These are phyloP conservation scores for Lithobates pipiens DNA, from an alignment of 2,797 vertebrate species.

Conservation along the genomic window DNA sequence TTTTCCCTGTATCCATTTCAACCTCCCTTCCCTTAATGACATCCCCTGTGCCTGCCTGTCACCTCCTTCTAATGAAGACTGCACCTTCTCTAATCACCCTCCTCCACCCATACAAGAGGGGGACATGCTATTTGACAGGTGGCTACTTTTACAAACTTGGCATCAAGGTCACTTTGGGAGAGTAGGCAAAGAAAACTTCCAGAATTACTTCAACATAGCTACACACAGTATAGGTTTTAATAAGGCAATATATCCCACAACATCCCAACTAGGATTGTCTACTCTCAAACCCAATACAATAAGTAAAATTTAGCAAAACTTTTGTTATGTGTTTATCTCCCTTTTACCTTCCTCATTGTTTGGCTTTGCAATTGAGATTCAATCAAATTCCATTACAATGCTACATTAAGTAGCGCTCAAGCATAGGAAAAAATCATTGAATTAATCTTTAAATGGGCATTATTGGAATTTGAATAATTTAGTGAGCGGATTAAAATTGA, in stretches of 20 bases:
- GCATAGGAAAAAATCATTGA: constrained; percentile 67
- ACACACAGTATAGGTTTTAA: too few relatives aligned
- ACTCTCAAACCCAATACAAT: constrained; percentile 25
- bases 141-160: too few relatives aligned
- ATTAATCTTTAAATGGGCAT: constrained; percentile 67
- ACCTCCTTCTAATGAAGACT: too few relatives aligned
- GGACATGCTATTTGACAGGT: too few relatives aligned
- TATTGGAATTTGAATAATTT: constrained; percentile 65
- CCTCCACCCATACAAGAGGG: too few relatives aligned
- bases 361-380: constrained; percentile 71
- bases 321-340: constrained; percentile 70
- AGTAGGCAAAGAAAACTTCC: too few relatives aligned
- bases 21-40: too few relatives aligned
- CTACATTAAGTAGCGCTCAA: constrained; percentile 65
- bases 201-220: too few relatives aligned
- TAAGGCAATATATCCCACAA: not conserved
- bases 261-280: constrained; percentile 10
- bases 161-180: too few relatives aligned
- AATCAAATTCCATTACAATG: constrained; percentile 67
- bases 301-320: constrained; percentile 68
- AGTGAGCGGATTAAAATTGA: constrained; percentile 61
- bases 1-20: too few relatives aligned
- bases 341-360: constrained; percentile 67
- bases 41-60: too few relatives aligned
- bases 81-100: too few relatives aligned